These are phyloP conservation scores for Cygnus olor DNA, from an alignment of 2,797 vertebrate species.

Conservation along the genomic window DNA sequence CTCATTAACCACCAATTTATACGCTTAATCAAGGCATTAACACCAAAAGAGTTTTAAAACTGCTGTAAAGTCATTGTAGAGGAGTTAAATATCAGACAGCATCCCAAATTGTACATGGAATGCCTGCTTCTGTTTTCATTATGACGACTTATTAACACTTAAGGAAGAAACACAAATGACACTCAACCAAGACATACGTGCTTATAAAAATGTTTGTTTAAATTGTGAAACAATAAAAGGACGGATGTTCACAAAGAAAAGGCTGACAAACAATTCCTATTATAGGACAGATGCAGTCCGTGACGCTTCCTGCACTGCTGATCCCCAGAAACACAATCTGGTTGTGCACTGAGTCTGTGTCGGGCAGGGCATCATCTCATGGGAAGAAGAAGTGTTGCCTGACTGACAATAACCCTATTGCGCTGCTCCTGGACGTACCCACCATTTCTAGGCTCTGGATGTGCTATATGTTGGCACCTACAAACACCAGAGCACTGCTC, in stretches of 20 bases:
- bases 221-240: background rate
- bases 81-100: background rate
- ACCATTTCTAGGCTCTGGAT: background rate
- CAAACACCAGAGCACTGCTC: background rate
- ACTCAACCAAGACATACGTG: background rate
- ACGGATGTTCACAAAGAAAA: background rate
- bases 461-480: background rate
- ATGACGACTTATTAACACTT: background rate
- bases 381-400: too few species aligned
- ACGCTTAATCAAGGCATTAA: background rate
- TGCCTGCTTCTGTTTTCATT: background rate
- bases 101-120: background rate
- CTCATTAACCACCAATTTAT: background rate
- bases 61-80: background rate
- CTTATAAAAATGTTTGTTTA: background rate
- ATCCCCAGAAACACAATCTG: accelerated
- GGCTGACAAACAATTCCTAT: background rate
- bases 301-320: accelerated
- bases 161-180: background rate
- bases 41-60: background rate
- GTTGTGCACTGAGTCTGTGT: background rate
- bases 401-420: accelerated
- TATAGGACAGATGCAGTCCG: background rate
- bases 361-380: background rate
- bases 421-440: accelerated